These are phyloP conservation scores for Carassius auratus DNA, from an alignment of 2,113 vertebrate genomes.

Conservation along the genomic window DNA sequence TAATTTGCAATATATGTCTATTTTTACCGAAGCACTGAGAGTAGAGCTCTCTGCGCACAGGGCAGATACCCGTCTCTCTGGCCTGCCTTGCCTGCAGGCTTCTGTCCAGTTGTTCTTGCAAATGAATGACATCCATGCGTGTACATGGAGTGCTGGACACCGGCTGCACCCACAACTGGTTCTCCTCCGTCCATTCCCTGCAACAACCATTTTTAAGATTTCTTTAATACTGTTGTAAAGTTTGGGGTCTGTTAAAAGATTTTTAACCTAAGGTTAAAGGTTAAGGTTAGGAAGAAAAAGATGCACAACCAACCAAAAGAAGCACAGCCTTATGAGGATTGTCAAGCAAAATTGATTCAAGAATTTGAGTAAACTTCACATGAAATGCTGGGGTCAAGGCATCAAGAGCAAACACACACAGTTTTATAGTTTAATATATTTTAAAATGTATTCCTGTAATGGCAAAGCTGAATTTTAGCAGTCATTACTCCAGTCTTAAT, in stretches of 20 bases:
- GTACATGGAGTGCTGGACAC: conserved; percentile 89
- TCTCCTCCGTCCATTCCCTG: conserved; percentile 87
- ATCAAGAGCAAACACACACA: too few relatives aligned
- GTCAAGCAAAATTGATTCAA: too few relatives aligned
- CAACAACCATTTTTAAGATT: not conserved
- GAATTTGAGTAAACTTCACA: too few relatives aligned
- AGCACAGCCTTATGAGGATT: too few relatives aligned
- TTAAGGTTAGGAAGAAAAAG: too few relatives aligned
- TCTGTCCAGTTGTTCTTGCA: conserved; percentile 85
- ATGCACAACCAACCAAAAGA: too few relatives aligned
- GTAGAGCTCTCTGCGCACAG: conserved; percentile 90
- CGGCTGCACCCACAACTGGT: conserved; percentile 87
- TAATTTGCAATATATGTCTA: not conserved
- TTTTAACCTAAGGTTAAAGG: not conserved
- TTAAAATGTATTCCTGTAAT: not conserved
- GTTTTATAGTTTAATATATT: too few relatives aligned
- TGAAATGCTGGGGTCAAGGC: too few relatives aligned
- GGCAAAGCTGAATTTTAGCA: not conserved
- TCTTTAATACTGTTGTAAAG: not conserved
- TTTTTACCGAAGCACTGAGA: conserved; percentile 88
- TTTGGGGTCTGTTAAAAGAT: not conserved
- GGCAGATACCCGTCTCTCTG: conserved; percentile 88
- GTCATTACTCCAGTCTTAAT: too few relatives aligned
- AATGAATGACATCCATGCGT: conserved; percentile 83
- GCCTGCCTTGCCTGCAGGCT: conserved; percentile 87